A percentile compares a stretch with the other conserved stretches of the same genome.
These are phyloP conservation scores for Patella depressa DNA, from an alignment of 2,888 invertebrate species.

Conservation along the genomic window DNA sequence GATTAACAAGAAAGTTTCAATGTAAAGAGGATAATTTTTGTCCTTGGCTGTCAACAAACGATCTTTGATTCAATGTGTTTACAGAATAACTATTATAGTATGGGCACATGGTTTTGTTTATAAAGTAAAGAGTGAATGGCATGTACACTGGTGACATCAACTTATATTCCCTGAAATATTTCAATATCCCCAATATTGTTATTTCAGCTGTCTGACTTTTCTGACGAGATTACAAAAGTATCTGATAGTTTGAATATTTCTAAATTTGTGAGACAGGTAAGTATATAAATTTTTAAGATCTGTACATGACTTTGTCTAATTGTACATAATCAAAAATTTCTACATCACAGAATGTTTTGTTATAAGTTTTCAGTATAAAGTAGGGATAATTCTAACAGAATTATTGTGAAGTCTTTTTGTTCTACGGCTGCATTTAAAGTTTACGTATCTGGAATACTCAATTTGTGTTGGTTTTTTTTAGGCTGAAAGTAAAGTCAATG, in stretches of 20 bases:
- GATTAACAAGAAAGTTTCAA: too few relatives aligned
- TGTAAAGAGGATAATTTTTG: not conserved
- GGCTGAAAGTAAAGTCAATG: slow-evolving; percentile 41
- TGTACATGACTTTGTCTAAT: not conserved
- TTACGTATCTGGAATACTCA: too few relatives aligned
- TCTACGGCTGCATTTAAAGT: too few relatives aligned
- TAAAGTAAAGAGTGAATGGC: too few relatives aligned
- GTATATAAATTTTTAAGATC: slow-evolving; percentile 4
- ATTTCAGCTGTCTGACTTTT: slow-evolving; percentile 32
- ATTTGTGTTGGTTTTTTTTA: slow-evolving; percentile 30
- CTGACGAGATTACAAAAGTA: slow-evolving; percentile 19
- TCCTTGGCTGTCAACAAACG: not conserved
- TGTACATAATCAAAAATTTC: not conserved
- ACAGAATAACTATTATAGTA: not conserved
- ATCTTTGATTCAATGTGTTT: not conserved
- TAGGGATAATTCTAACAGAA: too few relatives aligned
- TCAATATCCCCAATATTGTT: too few relatives aligned
- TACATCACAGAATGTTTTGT: too few relatives aligned
- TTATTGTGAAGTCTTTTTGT: too few relatives aligned
- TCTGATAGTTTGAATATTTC: slow-evolving; percentile 29
- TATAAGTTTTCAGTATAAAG: too few relatives aligned
- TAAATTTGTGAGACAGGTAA: slow-evolving; percentile 34
- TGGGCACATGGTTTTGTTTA: too few relatives aligned
- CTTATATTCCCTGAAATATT: too few relatives aligned
- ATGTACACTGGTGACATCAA: too few relatives aligned